Conservation (phyloP, 2,113 vertebrate genomes). For the Aviceda subcristata region DNA sequence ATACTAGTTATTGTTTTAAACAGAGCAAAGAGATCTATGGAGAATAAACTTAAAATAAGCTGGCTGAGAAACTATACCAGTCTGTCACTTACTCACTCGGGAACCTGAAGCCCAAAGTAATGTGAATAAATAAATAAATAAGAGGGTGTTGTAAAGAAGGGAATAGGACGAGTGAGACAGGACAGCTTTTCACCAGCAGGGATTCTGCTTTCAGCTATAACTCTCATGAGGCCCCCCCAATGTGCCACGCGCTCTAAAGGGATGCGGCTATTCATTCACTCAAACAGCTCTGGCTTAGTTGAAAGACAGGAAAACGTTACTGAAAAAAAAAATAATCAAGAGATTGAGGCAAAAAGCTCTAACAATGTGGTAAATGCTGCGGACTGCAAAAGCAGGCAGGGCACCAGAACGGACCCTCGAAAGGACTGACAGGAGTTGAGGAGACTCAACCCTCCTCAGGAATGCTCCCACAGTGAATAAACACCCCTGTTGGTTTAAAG, state of each 20-base stretch:
- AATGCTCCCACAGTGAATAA: not conserved
- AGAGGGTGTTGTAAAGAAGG: not conserved
- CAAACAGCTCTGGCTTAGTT: not conserved
- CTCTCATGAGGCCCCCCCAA: not conserved
- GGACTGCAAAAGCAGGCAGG: not conserved
- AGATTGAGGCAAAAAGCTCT: slow-evolving; percentile 6
- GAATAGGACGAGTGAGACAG: not conserved
- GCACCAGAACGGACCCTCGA: not conserved
- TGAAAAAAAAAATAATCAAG: not conserved
- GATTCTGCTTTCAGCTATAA: not conserved
- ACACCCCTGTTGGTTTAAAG: not conserved
- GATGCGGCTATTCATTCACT: not conserved
- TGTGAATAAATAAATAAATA: not conserved
- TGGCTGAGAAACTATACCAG: not conserved
- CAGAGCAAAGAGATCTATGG: not conserved
- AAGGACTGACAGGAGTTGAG: not conserved
- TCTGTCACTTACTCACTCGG: not conserved
- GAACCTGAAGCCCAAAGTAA: not conserved
- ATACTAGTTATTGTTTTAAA: not conserved
- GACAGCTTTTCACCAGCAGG: not conserved
- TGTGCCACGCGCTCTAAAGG: not conserved
- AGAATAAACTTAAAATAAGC: not conserved
- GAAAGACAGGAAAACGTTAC: not conserved
- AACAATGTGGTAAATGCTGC: not conserved
- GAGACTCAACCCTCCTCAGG: not conserved